Conservation (phyloP, 2,113 vertebrate genomes). For the Hemichromis elongatus region DNA sequence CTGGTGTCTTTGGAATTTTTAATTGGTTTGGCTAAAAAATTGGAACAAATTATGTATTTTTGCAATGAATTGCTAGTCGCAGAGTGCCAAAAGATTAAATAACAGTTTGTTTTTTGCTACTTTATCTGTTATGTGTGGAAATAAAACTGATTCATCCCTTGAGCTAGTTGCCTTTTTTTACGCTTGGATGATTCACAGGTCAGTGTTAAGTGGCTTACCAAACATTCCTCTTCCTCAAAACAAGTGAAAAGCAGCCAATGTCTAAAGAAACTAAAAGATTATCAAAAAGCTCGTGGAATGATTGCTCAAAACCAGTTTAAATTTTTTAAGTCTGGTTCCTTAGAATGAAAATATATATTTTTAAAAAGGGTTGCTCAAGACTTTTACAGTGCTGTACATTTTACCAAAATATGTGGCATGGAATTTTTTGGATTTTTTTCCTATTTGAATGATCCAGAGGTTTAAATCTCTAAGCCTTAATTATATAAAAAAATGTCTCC, state of each 20-base stretch:
- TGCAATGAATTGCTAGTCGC: not conserved
- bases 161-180: not conserved
- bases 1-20: not conserved
- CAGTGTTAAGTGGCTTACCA: not conserved
- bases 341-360: no score
- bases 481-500: not conserved
- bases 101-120: rapidly evolving
- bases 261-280: not conserved
- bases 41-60: not conserved
- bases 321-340: not conserved
- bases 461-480: not conserved
- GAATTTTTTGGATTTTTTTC: not conserved
- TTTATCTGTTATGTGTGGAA: not conserved
- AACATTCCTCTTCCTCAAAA: not conserved
- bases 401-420: not conserved
- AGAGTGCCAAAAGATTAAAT: not conserved
- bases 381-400: not conserved
- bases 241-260: not conserved
- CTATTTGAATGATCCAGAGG: not conserved
- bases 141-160: not conserved
- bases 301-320: not conserved
- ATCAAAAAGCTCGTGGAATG: not conserved
- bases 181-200: not conserved
- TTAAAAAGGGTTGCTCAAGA: not conserved
- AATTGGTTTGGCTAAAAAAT: not conserved